Percentiles rank a stretch among this genome's conserved stretches.
phyloP scores from a whole-genome alignment of 2,113 vertebrate species.

The Pangasianodon hypophthalmus region DNA sequence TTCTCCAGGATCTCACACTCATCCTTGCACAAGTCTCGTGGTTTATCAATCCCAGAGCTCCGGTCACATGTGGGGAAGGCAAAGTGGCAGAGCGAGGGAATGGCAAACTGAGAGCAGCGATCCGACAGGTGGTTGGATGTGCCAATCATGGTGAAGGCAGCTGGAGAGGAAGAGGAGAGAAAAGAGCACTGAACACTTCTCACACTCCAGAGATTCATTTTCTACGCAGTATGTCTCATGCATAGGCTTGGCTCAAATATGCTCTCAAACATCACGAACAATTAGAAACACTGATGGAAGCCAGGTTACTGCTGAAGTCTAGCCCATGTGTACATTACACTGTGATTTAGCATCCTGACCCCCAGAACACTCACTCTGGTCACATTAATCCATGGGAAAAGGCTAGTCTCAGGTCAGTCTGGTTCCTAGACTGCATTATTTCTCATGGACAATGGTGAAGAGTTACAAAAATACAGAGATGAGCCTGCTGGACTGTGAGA shows the following conservation, averaged over 20 bases:
- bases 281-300: not conserved
- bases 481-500: not conserved
- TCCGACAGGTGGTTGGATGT: slow-evolving; percentile 97
- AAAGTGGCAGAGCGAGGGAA: slow-evolving; percentile 96
- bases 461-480: slow-evolving; percentile 24
- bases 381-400: not conserved
- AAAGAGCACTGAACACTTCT: not conserved
- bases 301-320: not conserved
- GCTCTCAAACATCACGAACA: not conserved
- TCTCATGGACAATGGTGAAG: slow-evolving; percentile 3
- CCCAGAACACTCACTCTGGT: not conserved
- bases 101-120: slow-evolving; percentile 96
- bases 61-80: slow-evolving; percentile 96
- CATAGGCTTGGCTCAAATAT: not conserved
- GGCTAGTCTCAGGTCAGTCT: not conserved
- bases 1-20: slow-evolving; percentile 98
- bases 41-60: slow-evolving; percentile 82
- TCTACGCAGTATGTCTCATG: not conserved
- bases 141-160: slow-evolving; percentile 99
- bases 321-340: not conserved
- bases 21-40: slow-evolving; percentile 92
- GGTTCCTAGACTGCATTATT: not conserved
- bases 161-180: slow-evolving; percentile 68
- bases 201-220: not conserved
- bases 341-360: slow-evolving; percentile 26